Base-by-base conservation (phyloP, 1,140 invertebrate species). In the Lepidostoma basale region DNA sequence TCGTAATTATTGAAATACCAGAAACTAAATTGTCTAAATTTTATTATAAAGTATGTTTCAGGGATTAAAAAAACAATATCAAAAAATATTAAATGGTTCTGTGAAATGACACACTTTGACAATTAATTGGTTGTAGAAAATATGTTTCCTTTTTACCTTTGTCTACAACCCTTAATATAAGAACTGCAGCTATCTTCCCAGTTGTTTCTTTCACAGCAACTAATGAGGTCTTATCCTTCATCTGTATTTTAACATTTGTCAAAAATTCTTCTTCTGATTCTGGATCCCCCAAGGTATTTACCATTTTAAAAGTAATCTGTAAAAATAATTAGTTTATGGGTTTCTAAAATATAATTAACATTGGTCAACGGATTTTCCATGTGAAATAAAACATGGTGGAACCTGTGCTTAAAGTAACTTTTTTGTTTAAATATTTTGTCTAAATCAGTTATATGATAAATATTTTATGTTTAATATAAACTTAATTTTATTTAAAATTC, bases 191-290 rank as follows among this genome's bases (percentile, higher is more conserved):
- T 3, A 86, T 73, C 33, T 83, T 78, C 40, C 83, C 81, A 0
- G 81, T 81, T 42, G 78, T 77, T 70, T 83, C 76, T 67, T 87
- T 85, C 0, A 87, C 75, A 1, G 85, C 87, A 0, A 86, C 80
- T 28, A 89, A 77, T 2, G 87, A 88, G 65, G 83, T 84, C n/a
- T 84, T 85, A 54, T 89, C 88, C 59, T 85, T 86, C 77, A 89
- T 82, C 82, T 85, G 86, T 14, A 82, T 82, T 42, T 77, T 74
- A 0, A 83, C 76, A 20, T 85, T 77, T 47, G 85, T 76, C 1
- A 85, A 44, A 70, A 85, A 88, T 26, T 78, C 80, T 16, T 85
- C 78, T 0, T 83, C 74, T 0, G 85, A 88, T 42, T 81, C 78
- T 40, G 74, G 65, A 67, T 89, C 86, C 0, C 84, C 75, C 0